A percentile compares a stretch with the other conserved stretches of the same genome.
Evolutionary conservation across 2,113 vertebrate genomes (phyloP).

Genomic region (rabbit (Oryctolagus cuniculus)): mOryCun1.1 NC_091445.1:30254001-30254500

Average conservation of each 20-base stretch:
- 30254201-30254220: not conserved
- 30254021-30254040: not conserved
- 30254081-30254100: not conserved
- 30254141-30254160: slow-evolving; percentile 6
- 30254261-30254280: slow-evolving; percentile 38
- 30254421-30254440: slow-evolving; percentile 91
- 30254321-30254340: slow-evolving; percentile 78
- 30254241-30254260: not conserved
- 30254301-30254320: slow-evolving; percentile 77
- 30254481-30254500: slow-evolving; percentile 82
- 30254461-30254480: slow-evolving; percentile 86
- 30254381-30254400: slow-evolving; percentile 85
- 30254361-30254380: slow-evolving; percentile 71
- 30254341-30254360: slow-evolving; percentile 72
- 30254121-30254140: slow-evolving; percentile 46
- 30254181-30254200: not conserved
- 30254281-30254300: slow-evolving; percentile 43
- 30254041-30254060: slow-evolving; percentile 58
- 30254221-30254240: slow-evolving; percentile 43
- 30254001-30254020: not conserved
- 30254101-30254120: slow-evolving; percentile 46
- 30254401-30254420: slow-evolving; percentile 89
- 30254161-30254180: slow-evolving; percentile 2
- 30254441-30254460: slow-evolving; percentile 88
- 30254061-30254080: not conserved